phyloP scores from a whole-genome alignment of 2,113 vertebrate species.

The Cinclus mexicanus region DNA sequence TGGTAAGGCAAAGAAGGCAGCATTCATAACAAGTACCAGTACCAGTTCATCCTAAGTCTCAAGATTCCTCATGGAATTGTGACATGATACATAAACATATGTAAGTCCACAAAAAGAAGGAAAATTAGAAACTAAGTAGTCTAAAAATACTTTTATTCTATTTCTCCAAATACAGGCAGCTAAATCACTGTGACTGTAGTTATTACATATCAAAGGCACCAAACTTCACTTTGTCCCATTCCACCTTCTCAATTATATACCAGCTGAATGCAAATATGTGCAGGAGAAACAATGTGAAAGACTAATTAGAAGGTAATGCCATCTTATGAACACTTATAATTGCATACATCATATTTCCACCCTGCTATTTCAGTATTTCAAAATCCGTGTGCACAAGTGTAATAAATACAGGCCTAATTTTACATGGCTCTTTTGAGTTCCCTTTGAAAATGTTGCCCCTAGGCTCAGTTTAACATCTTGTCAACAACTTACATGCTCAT shows the following conservation, averaged over 20 bases:
- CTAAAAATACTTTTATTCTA: not conserved
- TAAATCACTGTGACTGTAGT: not conserved
- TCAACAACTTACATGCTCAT: slow-evolving; percentile 83
- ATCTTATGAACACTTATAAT: not conserved
- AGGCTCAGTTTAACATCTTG: not conserved
- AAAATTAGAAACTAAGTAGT: not conserved
- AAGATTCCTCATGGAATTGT: not conserved
- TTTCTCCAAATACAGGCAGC: not conserved
- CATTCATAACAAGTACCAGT: not conserved
- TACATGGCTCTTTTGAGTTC: not conserved
- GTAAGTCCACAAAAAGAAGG: not conserved
- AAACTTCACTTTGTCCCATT: not conserved
- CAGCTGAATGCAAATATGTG: not conserved
- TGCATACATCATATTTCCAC: not conserved
- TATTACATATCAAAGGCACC: not conserved
- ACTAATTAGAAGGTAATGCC: not conserved
- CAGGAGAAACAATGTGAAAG: not conserved
- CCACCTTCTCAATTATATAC: not conserved
- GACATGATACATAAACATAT: not conserved
- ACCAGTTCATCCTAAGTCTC: not conserved
- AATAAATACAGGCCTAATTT: not conserved
- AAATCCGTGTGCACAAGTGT: not conserved
- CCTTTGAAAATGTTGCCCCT: not conserved
- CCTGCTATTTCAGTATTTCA: not conserved
- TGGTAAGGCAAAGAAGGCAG: not conserved